Evolutionary conservation across 2,113 vertebrate genomes (phyloP), one percentile per base, ranked within the genome.

Genomic region (Catharus bicknelli): DNA sequence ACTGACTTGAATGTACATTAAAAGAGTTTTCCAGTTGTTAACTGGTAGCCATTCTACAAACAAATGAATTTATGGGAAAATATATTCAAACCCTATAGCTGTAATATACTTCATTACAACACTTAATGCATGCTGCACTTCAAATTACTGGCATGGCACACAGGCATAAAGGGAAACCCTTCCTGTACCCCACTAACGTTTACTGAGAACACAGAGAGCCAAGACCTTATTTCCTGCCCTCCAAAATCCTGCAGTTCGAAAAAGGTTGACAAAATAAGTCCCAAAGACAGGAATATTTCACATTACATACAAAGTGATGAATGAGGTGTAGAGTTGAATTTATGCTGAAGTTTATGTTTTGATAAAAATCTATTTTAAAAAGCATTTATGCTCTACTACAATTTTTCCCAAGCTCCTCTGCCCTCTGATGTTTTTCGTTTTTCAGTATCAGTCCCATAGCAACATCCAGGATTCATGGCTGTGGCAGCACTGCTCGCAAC

Each of bases 321-420:
- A 93, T 76, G 81, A 94, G 82, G 75, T 75, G 63, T 80, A 90
- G 42, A 88, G 67, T 15, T 90, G 58, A 90, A 91, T 83, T 88
- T 83, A 92, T 90, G 84, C 40, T 80, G 18, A 95, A 93, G 74
- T 94, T 95, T 76, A 73, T 94, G 69, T 94, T 96, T 95, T 95
- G 88, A 95, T 83, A 90, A 92, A 92, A 88, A 85, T 84, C 72
- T 97, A 93, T 96, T 96, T 95, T 87, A 69, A 83, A 95, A 94
- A 54, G 68, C 54, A 86, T 90, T 92, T 89, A 54, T 88, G 64
- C n/a, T 83, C 50, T 58, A 80, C 66, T 73, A 74, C 73, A 81
- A 51, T 51, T 91, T 96, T 97, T 95, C 96, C 93, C 96, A 96
- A 96, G 95, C 93, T 94, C 69, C 87, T 88, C 89, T 96, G 93